Percentiles rank a stretch among this genome's conserved stretches.
Evolutionary conservation across 2,888 invertebrate genomes (phyloP).

Genomic region (Dasysyrphus albostriatus): DNA sequence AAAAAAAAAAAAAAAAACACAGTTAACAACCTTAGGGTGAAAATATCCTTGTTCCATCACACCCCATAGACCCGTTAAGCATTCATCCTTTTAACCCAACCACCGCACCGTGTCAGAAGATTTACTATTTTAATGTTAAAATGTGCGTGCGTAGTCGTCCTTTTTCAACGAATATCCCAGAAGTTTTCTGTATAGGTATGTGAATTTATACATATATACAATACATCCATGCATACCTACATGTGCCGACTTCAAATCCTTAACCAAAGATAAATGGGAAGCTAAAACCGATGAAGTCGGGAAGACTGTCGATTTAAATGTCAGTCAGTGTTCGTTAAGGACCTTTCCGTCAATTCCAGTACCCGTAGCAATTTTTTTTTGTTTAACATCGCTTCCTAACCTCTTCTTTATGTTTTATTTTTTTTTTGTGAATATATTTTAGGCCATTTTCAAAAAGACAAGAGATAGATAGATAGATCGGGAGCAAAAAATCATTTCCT

Average conservation of each 20-base stretch:
- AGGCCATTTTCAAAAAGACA: slow-evolving; percentile 10
- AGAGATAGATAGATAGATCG: slow-evolving; percentile 2
- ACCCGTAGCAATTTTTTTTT: slow-evolving; percentile 49
- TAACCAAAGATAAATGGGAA: slow-evolving; percentile 31
- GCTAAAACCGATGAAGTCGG: slow-evolving; percentile 40
- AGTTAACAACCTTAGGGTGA: slow-evolving; percentile 51
- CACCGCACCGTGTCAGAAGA: slow-evolving; percentile 6
- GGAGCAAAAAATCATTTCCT: slow-evolving; percentile 50
- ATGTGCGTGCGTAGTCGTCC: slow-evolving; percentile 57
- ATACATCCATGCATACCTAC: background rate
- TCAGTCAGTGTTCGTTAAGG: slow-evolving; percentile 70
- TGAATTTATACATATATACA: too few species aligned
- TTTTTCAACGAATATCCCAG: slow-evolving; percentile 24
- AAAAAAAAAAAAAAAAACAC: slow-evolving; percentile 15
- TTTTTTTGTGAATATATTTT: slow-evolving; percentile 54
- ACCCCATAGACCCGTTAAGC: slow-evolving; percentile 47
- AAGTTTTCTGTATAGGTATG: background rate
- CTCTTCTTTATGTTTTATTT: slow-evolving; percentile 6
- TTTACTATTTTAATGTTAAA: slow-evolving; percentile 48
- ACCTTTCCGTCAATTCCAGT: slow-evolving; percentile 70
- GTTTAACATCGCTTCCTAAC: background rate
- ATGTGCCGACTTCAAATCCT: slow-evolving; percentile 22
- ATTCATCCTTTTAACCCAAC: slow-evolving; percentile 40
- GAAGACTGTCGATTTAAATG: slow-evolving; percentile 74
- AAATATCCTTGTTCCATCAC: slow-evolving; percentile 53